phyloP scores from a whole-genome alignment of 35 echinoderm and acorn worm genomes.

The Ptychodera flava region DNA sequence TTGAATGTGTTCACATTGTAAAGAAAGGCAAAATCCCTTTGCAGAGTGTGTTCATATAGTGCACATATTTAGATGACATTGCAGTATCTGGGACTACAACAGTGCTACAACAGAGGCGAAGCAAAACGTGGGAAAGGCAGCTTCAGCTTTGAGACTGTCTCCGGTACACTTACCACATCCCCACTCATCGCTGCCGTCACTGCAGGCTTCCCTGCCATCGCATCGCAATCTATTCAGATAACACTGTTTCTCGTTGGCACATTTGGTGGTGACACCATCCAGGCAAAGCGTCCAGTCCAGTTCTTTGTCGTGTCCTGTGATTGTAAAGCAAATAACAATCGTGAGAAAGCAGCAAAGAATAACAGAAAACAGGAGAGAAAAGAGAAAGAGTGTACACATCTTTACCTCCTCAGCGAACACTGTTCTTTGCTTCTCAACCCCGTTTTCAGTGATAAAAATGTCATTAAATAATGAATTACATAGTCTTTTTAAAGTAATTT shows the following conservation, averaged over 20 bases:
- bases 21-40: not conserved
- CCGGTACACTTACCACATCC: slow-evolving; percentile 26
- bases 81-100: not conserved
- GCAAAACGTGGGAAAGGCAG: not conserved
- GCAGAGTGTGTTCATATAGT: not conserved
- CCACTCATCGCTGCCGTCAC: slow-evolving; percentile 45
- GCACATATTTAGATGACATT: not conserved
- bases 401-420: too few relatives aligned
- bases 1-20: not conserved
- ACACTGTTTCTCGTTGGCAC: slow-evolving; percentile 21
- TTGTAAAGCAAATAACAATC: too few relatives aligned
- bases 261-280: slow-evolving; percentile 5
- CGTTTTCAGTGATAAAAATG: too few relatives aligned
- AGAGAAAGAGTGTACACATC: too few relatives aligned
- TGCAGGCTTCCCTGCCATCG: slow-evolving; percentile 38
- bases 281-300: slow-evolving; percentile 7
- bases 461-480: too few relatives aligned
- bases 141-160: not conserved
- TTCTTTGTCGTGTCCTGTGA: not conserved
- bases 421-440: too few relatives aligned
- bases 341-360: too few relatives aligned
- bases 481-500: too few relatives aligned
- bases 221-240: slow-evolving; percentile 16
- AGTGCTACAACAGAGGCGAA: not conserved
- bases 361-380: too few relatives aligned